Conservation (phyloP, 2,888 invertebrate genomes). For the Drosophila acutilabella region DNA sequence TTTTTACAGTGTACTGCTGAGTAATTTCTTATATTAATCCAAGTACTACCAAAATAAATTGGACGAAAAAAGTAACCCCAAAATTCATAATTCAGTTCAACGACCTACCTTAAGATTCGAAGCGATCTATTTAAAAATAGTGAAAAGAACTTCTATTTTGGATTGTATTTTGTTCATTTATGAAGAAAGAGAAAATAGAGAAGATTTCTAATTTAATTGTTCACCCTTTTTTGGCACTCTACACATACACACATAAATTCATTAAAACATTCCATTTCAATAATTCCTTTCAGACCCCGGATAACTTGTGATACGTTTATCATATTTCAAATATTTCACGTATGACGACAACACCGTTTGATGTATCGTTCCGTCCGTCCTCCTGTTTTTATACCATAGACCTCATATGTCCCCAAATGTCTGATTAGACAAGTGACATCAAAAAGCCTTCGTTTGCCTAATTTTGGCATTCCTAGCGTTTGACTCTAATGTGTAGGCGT, state of each 20-base stretch:
- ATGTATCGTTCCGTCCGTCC: slow-evolving; percentile 5
- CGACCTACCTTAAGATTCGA: slow-evolving; percentile 65
- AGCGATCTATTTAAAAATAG: slow-evolving; percentile 9
- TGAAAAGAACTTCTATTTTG: slow-evolving; percentile 24
- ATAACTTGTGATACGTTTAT: slow-evolving; percentile 43
- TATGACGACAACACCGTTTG: slow-evolving; percentile 51
- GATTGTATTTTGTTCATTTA: neutral
- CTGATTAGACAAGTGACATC: slow-evolving; percentile 65
- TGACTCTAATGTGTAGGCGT: slow-evolving; percentile 73
- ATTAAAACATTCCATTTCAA: slow-evolving; percentile 77
- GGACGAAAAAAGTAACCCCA: slow-evolving; percentile 11
- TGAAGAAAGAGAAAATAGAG: neutral
- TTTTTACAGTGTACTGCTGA: slow-evolving; percentile 32
- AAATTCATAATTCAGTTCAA: slow-evolving; percentile 51
- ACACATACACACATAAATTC: slow-evolving; percentile 61
- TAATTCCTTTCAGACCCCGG: slow-evolving; percentile 59
- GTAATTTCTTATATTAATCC: neutral
- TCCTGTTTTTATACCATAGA: slow-evolving; percentile 6
- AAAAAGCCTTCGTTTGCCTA: slow-evolving; percentile 58
- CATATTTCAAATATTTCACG: slow-evolving; percentile 73
- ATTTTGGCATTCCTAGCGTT: slow-evolving; percentile 43
- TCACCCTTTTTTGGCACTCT: slow-evolving; percentile 44
- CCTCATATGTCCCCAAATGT: slow-evolving; percentile 8
- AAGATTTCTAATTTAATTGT: slow-evolving; percentile 17
- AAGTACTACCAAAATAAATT: slow-evolving; percentile 14